Conservation (phyloP, 2,797 vertebrate genomes). For the Salarias fasciatus region DNA sequence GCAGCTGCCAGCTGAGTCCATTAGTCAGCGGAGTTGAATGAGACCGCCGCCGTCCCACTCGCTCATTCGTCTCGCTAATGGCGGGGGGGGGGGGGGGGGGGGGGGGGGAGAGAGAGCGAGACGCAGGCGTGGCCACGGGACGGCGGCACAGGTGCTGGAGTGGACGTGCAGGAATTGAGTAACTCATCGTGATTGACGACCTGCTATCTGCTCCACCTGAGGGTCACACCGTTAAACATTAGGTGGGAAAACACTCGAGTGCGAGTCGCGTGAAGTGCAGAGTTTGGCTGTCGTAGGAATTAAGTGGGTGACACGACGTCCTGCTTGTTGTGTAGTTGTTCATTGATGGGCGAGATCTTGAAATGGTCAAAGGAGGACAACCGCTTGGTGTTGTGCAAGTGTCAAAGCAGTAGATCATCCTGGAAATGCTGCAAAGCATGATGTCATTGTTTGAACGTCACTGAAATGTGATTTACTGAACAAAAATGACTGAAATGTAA, state of each 20-base stretch:
- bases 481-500: too few relatives aligned
- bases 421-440: not conserved
- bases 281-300: slow-evolving; percentile 11
- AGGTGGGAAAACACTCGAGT: too few relatives aligned
- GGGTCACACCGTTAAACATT: too few relatives aligned
- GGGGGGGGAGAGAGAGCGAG: slow-evolving; percentile 27
- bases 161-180: slow-evolving; percentile 22
- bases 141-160: slow-evolving; percentile 29
- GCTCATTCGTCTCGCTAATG: slow-evolving; percentile 66
- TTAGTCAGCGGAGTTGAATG: slow-evolving; percentile 68
- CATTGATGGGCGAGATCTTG: not conserved
- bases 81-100: too few relatives aligned
- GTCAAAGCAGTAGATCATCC: not conserved
- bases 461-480: too few relatives aligned
- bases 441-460: too few relatives aligned
- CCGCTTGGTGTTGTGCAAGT: not conserved
- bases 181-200: not conserved
- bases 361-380: too few relatives aligned
- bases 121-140: slow-evolving; percentile 16
- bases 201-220: too few relatives aligned
- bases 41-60: slow-evolving; percentile 45
- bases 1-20: slow-evolving; percentile 77
- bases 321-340: slow-evolving; percentile 5
- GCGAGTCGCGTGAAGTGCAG: not conserved
- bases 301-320: slow-evolving; percentile 25